phyloP scores from a whole-genome alignment of 2,888 invertebrate species.

The Erebia ligea region DNA sequence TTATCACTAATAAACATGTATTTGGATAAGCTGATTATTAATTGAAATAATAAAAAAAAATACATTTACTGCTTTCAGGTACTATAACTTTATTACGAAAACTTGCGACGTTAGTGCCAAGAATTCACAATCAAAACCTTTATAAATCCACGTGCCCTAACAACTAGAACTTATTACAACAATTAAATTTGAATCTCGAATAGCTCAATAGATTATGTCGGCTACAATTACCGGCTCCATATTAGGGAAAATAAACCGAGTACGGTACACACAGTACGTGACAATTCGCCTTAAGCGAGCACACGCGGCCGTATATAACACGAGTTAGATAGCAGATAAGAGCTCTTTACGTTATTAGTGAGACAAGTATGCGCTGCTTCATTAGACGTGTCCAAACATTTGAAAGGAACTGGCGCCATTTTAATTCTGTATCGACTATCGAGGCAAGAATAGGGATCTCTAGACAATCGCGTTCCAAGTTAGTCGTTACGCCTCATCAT shows the following conservation, averaged over 20 bases:
- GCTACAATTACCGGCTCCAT: slow-evolving; percentile 12
- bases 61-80: too few relatives aligned
- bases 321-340: slow-evolving; percentile 19
- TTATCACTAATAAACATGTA: too few relatives aligned
- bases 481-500: too few relatives aligned
- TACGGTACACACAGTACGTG: background rate
- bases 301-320: slow-evolving; percentile 12
- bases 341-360: slow-evolving; percentile 15
- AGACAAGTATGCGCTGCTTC: background rate
- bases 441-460: too few relatives aligned
- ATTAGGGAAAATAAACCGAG: slow-evolving; percentile 3
- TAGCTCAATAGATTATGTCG: background rate
- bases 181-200: background rate
- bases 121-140: too few relatives aligned
- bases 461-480: too few relatives aligned
- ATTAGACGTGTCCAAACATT: slow-evolving; percentile 1
- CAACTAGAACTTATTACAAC: background rate
- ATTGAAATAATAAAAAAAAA: too few relatives aligned
- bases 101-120: too few relatives aligned
- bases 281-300: slow-evolving; percentile 12
- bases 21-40: too few relatives aligned
- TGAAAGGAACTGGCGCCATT: too few relatives aligned
- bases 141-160: background rate
- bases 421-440: too few relatives aligned
- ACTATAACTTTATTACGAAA: too few relatives aligned